Percentiles rank a stretch among this genome's conserved stretches.
phyloP scores from a whole-genome alignment of 2,113 vertebrate species.

The Nibea coibor region DNA sequence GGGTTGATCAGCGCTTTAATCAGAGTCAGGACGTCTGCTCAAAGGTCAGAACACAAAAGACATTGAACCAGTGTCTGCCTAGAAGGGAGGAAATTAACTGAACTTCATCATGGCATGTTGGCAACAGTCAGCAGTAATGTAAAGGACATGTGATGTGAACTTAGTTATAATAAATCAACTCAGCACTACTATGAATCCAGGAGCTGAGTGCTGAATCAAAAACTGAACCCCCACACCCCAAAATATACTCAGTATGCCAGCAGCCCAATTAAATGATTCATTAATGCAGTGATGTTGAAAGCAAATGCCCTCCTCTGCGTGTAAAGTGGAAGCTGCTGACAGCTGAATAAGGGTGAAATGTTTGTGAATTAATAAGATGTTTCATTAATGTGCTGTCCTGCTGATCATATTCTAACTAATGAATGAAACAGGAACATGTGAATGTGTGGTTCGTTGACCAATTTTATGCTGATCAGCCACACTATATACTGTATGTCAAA shows the following conservation, averaged over 20 bases:
- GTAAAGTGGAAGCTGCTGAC: neutral
- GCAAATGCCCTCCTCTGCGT: neutral
- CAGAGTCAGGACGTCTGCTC: constrained; percentile 29
- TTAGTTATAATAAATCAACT: neutral
- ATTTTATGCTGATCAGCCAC: neutral
- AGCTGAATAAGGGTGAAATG: neutral
- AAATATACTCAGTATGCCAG: constrained; percentile 9
- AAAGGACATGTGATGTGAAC: neutral
- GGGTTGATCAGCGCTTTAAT: constrained; percentile 31
- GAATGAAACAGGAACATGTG: neutral
- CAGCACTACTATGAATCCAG: neutral
- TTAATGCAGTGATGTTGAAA: constrained; percentile 19
- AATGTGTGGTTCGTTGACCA: neutral
- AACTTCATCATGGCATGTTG: neutral
- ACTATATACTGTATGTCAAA: neutral
- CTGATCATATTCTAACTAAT: neutral
- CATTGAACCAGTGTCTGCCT: constrained; percentile 7
- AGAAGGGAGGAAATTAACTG: constrained; percentile 18
- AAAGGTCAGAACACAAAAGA: constrained; percentile 53
- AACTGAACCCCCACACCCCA: neutral
- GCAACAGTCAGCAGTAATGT: neutral
- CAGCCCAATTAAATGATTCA: constrained; percentile 3
- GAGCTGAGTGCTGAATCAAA: constrained; percentile 9
- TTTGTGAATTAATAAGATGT: neutral
- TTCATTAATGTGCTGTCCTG: neutral